Conservation (phyloP, 2,797 vertebrate species). For the Mycteria americana region DNA sequence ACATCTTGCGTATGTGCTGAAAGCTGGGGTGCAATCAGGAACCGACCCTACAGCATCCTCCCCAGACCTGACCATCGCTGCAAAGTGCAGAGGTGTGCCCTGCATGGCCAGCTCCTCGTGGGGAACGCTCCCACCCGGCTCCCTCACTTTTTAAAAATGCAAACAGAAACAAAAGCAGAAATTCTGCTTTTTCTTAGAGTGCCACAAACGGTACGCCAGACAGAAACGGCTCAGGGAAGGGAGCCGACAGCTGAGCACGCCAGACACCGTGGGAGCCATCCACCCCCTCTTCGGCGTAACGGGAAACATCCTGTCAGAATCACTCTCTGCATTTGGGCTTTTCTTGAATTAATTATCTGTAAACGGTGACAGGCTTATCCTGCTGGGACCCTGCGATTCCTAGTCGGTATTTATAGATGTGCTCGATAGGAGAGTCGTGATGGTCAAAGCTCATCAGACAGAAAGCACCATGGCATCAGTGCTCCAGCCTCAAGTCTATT, state of each 20-base stretch:
- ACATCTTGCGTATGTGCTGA: neutral
- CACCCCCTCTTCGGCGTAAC: neutral
- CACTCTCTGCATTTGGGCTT: neutral
- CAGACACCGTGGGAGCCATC: conserved; percentile 23
- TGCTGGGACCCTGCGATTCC: neutral
- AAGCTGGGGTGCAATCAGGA: neutral
- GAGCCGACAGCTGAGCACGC: neutral
- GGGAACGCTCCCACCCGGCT: neutral
- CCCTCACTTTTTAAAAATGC: neutral
- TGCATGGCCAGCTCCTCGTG: neutral
- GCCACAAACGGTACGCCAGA: neutral
- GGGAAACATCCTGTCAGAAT: conserved; percentile 26
- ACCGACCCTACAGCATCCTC: neutral
- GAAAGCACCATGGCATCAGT: neutral
- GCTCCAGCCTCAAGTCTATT: conserved; percentile 7
- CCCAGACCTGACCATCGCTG: neutral
- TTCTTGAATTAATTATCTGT: neutral
- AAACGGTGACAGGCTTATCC: neutral
- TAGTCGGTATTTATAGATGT: neutral
- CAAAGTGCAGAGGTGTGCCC: neutral
- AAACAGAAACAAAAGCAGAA: neutral
- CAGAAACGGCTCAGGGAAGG: neutral
- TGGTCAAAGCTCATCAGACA: neutral
- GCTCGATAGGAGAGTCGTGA: neutral
- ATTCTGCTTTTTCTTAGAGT: neutral